Base-by-base conservation (phyloP, 2,888 invertebrate genomes). In the Oscheius sp. region DNA sequence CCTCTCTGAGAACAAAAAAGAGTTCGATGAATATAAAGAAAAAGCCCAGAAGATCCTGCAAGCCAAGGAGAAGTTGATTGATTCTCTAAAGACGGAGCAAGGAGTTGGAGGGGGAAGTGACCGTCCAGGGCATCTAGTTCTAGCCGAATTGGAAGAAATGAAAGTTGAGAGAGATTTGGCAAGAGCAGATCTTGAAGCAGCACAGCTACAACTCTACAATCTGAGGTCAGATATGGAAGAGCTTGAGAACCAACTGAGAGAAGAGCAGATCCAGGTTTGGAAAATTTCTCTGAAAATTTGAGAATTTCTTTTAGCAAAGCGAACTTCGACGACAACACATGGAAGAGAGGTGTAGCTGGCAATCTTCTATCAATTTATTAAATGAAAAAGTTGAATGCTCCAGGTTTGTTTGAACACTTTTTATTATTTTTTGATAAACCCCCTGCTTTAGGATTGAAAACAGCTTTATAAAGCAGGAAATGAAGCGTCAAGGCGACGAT, bases 41-140 rank as follows among this genome's bases (percentile, higher is more conserved):
- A 91, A 93, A 82, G 93, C 93, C 0, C 91, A 92, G 80, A 90
- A 91, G 75, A 92, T 92, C 70, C 87, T 93, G 8, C 91, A 91
- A 86, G 87, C 88, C 73, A 93, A 93, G 83, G 93, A 93, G 83
- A 90, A 91, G 78, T 87, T 93, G 29, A 92, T 92, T 68, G 88
- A 90, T 6, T 90, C 91, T 79, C 87, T 92, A 37, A 86, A 85
- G 69, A 74, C 73, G 1, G 79, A 75, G 64, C 75, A 73, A 37
- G 37, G 71, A 29, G 31, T 37, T 17, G 71, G 74, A 3, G 61
- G 70, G n/a, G 67, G 72, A 34, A 63, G 67, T 42, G 76, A 79
- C 8, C 68, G 74, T 0, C 73, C 78, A 2, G 67, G 67, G 2
- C 74, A 75, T 65, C 64, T 78, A n/a, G 52, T 75, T 3, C 72